Evolutionary conservation across 2,113 vertebrate species (phyloP), one percentile per base, ranked within the genome.

Genomic region (Lophura nycthemera): DNA sequence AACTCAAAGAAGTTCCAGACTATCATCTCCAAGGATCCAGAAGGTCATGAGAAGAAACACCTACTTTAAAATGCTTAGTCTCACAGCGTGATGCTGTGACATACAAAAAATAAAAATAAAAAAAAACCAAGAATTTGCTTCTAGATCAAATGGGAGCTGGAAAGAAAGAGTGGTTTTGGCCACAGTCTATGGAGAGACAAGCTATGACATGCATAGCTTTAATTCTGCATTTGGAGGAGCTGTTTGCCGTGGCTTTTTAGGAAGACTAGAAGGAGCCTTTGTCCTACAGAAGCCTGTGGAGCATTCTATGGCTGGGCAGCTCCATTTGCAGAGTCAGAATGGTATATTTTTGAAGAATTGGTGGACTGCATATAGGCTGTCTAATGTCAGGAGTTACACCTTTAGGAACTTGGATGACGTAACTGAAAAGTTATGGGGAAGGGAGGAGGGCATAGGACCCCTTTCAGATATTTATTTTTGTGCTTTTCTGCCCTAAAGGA

Each of bases 21-120:
- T 47, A 80, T 84, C 63, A 76, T 88, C 85, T 92, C 83, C 87
- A 81, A 90, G 94, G 91, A n/a, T 92, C 75, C 6, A 86, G 71
- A 92, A 93, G 29, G 32, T 80, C 56, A 42, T 54, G 59, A 87
- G 89, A 89, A 74, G 50, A 86, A 89, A 67, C 34, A 19, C 42
- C 11, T 13, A 11, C 79, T 95, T 93, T 66, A 54, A 56, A 94
- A 92, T 91, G 66, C 54, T 84, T 93, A 90, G 67, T 85, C 48
- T 52, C 81, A 71, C 81, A 87, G 75, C 34, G 72, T 10, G 0
- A 45, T 78, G 72, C 66, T 54, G 65, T n/a, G 60, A 81, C 65
- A 63, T 54, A 54, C 78, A 60, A 61, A 64, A 91, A 80, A 48
- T 10, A 48, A 19, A 47, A 47, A 47, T 20, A 9, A 45, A 45